Evolutionary conservation across 92 coral and sea anemone genomes (phyloP), one percentile per base, ranked within the genome.

Genomic region (Anthopleura xanthogrammica): DNA sequence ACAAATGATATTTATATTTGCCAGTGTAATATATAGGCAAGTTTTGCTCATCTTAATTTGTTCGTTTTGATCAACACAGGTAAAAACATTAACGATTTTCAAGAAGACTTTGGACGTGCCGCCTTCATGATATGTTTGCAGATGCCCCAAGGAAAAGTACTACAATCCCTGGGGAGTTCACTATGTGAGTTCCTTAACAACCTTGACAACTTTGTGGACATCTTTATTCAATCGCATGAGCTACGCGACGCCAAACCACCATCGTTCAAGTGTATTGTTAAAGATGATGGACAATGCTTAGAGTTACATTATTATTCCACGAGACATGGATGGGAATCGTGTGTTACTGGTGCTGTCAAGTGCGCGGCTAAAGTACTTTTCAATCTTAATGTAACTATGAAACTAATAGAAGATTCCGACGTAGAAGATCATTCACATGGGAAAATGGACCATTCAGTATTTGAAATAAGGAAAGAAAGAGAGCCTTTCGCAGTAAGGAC

Each of bases 131-230:
- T 86, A 60, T 94, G 95, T 83, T 52, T 87, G 60, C 71, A 86
- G 71, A 75, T 82, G 60, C 89, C 88, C 19, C 86, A 85, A 65
- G 92, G 91, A 52, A 89, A 92, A 64, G 79, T 92, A 22, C 88
- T 94, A 39, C 88, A 85, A 48, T 87, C 93, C 46, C 82, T 92
- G 1, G 98, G 98, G 12, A 89, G 87, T 56, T 87, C 93, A 11
- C 85, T 94, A 5, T 87, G 92, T 62, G 98, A 94, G 77, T 94
- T 94, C 71, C 92, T 94, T 19, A 92, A 93, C 86, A 90, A 90
- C 76, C 72, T 94, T n/a, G 95, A 92, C 82, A 93, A 91, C 56
- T 90, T 94, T 42, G 87, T 92, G 71, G 92, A 92, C 74, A 86
- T 89, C 39, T 83, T 92, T 56, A 80, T 83, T 24, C 89, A 87